Evolutionary conservation across 2,888 invertebrate genomes (phyloP).

Genomic region (Cyclophora albipunctata): DNA sequence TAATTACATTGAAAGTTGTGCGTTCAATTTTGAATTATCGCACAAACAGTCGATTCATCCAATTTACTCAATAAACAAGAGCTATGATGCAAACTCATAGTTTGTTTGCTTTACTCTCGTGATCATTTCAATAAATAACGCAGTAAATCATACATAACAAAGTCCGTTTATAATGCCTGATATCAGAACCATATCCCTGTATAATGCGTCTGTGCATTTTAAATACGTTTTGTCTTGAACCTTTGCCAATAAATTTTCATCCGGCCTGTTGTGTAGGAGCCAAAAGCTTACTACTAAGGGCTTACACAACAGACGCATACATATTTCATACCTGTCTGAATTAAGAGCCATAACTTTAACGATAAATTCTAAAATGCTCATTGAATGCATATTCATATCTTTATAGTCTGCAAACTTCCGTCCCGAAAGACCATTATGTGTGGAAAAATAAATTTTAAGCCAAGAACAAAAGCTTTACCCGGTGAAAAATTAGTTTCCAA

Average conservation of each 20-base stretch:
- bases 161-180: constrained; percentile 29
- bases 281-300: constrained; percentile 15
- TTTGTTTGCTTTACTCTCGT: background rate
- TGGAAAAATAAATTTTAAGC: no score
- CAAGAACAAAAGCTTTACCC: constrained; percentile 6
- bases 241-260: constrained; percentile 17
- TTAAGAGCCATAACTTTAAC: no score
- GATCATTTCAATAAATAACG: constrained; percentile 2
- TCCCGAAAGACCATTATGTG: no score
- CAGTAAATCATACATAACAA: constrained; percentile 27
- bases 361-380: no score
- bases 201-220: constrained; percentile 28
- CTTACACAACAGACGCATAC: constrained; percentile 9
- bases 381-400: no score
- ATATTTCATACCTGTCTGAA: no score
- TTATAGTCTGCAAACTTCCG: no score
- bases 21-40: no score
- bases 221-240: constrained; percentile 21
- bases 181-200: constrained; percentile 29
- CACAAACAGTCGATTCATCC: background rate
- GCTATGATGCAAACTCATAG: background rate
- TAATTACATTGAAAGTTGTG: no score
- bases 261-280: constrained; percentile 10
- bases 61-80: background rate
- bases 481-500: background rate